Percentiles rank a stretch among this genome's conserved stretches.
Conservation (phyloP, 2,113 vertebrate species). For the Cyprinodon brontotheroides region DNA sequence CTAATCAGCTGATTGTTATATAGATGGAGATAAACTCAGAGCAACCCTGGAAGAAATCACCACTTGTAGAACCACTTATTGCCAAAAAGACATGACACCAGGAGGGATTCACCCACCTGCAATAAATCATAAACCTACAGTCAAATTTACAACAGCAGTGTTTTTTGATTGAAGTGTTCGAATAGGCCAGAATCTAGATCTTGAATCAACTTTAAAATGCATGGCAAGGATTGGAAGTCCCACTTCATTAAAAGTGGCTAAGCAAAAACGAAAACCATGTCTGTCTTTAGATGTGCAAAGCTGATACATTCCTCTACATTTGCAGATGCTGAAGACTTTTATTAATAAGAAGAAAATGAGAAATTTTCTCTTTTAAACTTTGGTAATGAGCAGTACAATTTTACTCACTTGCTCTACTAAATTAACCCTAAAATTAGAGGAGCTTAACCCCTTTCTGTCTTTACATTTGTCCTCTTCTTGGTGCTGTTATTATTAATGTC, state of each 20-base stretch:
- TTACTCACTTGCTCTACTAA: too few species aligned
- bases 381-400: too few species aligned
- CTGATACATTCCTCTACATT: background rate
- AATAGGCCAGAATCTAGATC: background rate
- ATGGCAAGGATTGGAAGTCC: background rate
- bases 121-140: background rate
- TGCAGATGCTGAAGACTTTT: background rate
- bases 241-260: background rate
- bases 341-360: background rate
- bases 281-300: background rate
- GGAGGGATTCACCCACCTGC: background rate
- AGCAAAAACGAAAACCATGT: background rate
- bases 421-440: background rate
- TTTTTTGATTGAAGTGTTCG: background rate
- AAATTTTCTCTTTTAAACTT: too few species aligned
- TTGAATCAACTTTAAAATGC: background rate
- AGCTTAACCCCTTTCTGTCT: background rate
- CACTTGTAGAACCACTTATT: background rate
- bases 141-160: background rate
- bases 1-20: background rate
- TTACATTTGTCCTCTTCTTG: background rate
- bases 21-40: background rate
- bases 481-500: background rate
- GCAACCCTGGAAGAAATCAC: background rate
- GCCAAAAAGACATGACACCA: background rate